These are phyloP conservation scores for Blennius ocellaris DNA, from an alignment of 2,113 vertebrate species.

Conservation along the genomic window DNA sequence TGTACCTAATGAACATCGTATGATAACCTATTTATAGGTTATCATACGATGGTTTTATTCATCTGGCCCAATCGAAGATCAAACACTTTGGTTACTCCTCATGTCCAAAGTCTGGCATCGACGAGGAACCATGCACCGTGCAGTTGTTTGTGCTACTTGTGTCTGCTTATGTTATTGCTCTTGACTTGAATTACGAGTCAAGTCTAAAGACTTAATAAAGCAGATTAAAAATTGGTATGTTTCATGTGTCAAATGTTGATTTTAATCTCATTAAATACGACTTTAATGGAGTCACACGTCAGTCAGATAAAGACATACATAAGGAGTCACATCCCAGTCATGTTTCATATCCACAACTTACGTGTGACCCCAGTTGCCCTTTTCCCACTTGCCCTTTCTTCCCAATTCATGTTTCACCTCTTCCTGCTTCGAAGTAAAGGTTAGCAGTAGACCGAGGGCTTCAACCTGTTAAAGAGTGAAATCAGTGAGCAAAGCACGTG, in stretches of 20 bases:
- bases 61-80: no score
- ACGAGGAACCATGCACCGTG: background rate
- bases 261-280: background rate
- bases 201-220: background rate
- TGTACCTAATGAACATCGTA: no score
- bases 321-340: background rate
- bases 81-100: no score
- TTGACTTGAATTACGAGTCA: background rate
- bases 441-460: background rate
- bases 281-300: no score
- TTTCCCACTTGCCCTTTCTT: no score
- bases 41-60: no score
- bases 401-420: no score
- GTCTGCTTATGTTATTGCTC: background rate
- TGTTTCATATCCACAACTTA: background rate
- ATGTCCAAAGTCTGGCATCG: no score
- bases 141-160: background rate
- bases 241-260: background rate
- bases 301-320: background rate
- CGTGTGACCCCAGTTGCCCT: no score
- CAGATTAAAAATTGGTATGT: background rate
- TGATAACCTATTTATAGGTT: no score
- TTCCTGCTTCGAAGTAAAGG: background rate
- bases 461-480: background rate
- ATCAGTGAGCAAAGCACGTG: background rate